phyloP scores from a whole-genome alignment of 2,888 invertebrate genomes.

The Xiphydria camelus region DNA sequence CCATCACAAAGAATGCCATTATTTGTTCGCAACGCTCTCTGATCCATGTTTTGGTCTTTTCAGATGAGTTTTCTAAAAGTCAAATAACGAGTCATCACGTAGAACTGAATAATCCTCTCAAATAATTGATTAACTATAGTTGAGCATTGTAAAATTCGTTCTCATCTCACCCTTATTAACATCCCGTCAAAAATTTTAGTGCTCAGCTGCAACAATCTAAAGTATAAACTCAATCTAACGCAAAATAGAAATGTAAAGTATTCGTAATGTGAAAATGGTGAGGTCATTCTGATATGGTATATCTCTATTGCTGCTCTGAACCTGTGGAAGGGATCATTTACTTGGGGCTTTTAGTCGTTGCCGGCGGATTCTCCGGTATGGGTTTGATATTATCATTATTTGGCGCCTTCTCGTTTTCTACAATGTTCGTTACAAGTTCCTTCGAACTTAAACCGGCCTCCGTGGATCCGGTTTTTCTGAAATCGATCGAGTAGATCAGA shows the following conservation, averaged over 20 bases:
- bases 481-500: slow-evolving; percentile 6
- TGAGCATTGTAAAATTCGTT: slow-evolving; percentile 31
- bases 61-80: slow-evolving; percentile 1
- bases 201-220: slow-evolving; percentile 27
- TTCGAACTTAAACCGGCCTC: slow-evolving; percentile 11
- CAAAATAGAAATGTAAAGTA: slow-evolving; percentile 38
- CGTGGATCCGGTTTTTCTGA: slow-evolving; percentile 29
- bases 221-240: slow-evolving; percentile 31
- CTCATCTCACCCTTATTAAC: slow-evolving; percentile 15
- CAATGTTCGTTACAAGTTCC: slow-evolving; percentile 15
- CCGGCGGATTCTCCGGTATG: slow-evolving; percentile 19
- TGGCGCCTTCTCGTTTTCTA: slow-evolving; percentile 25
- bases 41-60: too few relatives aligned
- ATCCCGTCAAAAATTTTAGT: slow-evolving; percentile 29
- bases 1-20: too few relatives aligned
- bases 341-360: slow-evolving; percentile 26
- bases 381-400: slow-evolving; percentile 22
- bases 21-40: too few relatives aligned
- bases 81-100: slow-evolving; percentile 1
- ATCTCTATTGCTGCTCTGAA: slow-evolving; percentile 40
- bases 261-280: slow-evolving; percentile 34
- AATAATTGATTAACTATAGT: slow-evolving; percentile 36
- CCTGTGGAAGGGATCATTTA: slow-evolving; percentile 26
- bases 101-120: slow-evolving; percentile 18
- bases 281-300: slow-evolving; percentile 49